Conservation (phyloP, 2,113 vertebrate genomes). For the Pycnonotus jocosus region DNA sequence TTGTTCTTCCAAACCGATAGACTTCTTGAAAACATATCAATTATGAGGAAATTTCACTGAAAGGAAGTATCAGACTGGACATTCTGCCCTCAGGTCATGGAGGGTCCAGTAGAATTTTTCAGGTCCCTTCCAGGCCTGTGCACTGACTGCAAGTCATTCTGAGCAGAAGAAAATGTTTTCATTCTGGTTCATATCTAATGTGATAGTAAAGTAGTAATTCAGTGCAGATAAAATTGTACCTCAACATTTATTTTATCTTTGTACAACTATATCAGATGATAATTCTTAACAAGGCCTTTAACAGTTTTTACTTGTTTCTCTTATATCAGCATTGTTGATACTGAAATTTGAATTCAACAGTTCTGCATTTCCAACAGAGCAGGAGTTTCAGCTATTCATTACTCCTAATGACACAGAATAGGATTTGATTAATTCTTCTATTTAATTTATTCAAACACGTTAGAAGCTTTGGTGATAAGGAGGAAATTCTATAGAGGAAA, state of each 20-base stretch:
- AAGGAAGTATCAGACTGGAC: not conserved
- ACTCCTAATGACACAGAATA: conserved; percentile 27
- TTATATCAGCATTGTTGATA: not conserved
- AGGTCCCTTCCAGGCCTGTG: not conserved
- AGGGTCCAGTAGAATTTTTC: not conserved
- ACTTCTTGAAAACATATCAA: not conserved
- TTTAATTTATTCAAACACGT: conserved; percentile 53
- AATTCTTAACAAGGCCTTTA: not conserved
- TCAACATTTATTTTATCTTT: not conserved
- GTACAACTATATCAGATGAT: not conserved
- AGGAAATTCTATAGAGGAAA: not conserved
- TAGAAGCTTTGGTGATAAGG: not conserved
- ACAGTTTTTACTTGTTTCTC: not conserved
- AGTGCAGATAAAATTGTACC: not conserved
- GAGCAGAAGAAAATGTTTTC: not conserved
- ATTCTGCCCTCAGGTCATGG: not conserved
- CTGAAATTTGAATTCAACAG: conserved; percentile 22
- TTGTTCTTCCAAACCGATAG: not conserved
- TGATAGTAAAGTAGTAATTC: not conserved
- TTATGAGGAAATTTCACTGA: not conserved
- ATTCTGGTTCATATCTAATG: not conserved
- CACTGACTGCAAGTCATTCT: not conserved
- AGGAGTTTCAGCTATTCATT: conserved; percentile 46
- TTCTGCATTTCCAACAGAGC: conserved; percentile 30
- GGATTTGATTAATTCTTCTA: conserved; percentile 60